Evolutionary conservation across 2,113 vertebrate genomes (phyloP).

Genomic region (Mastomys coucha): DNA sequence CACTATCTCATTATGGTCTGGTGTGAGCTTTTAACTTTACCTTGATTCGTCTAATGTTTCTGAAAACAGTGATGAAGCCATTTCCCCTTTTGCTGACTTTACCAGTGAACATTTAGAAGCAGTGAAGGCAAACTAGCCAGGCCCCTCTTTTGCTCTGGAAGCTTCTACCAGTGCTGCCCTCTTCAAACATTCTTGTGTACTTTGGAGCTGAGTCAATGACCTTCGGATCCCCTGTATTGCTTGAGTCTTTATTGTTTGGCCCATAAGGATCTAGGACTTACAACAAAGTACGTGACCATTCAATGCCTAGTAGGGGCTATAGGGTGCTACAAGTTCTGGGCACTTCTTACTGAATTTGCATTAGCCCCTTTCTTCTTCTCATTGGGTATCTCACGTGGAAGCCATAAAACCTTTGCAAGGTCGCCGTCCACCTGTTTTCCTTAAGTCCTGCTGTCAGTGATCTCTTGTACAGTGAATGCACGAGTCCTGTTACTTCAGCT

Average conservation of each 20-base stretch:
- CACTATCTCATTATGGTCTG: not conserved
- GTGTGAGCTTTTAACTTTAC: not conserved
- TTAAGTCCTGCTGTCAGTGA: not conserved
- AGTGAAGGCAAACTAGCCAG: not conserved
- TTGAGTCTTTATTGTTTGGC: not conserved
- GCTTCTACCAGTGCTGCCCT: not conserved
- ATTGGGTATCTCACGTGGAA: not conserved
- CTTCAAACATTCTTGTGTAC: not conserved
- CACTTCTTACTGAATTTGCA: not conserved
- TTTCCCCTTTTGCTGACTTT: not conserved
- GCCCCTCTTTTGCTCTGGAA: not conserved
- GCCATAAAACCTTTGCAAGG: not conserved
- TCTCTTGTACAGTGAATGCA: not conserved
- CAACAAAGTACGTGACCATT: not conserved
- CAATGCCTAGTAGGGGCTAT: not conserved
- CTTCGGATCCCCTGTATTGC: not conserved
- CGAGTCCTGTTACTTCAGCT: not conserved
- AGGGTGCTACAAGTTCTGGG: not conserved
- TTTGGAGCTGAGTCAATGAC: not conserved
- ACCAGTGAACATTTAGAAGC: not conserved
- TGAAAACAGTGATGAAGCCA: too few species aligned
- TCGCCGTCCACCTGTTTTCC: not conserved
- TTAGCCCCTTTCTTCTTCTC: not conserved
- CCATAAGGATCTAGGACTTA: not conserved
- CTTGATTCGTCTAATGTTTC: not conserved